Evolutionary conservation across 2,888 invertebrate genomes (phyloP).

Genomic region (Venusia cambrica): DNA sequence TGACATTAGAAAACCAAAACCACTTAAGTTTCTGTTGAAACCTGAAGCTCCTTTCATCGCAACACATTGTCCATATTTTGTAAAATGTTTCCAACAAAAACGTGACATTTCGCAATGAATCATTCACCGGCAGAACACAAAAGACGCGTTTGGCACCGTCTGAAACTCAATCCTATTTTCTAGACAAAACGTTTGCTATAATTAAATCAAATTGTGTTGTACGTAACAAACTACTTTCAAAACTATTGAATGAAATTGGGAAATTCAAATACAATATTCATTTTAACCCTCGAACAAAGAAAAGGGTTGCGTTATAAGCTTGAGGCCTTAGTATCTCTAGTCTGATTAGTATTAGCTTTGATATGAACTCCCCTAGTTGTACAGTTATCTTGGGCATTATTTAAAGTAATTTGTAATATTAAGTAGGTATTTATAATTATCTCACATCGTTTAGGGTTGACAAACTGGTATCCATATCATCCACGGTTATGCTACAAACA

Average conservation of each 20-base stretch:
- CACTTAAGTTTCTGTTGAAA: slow-evolving; percentile 24
- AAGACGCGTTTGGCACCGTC: slow-evolving; percentile 62
- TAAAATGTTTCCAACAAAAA: slow-evolving; percentile 39
- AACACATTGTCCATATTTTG: slow-evolving; percentile 23
- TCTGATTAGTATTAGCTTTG: too few species aligned
- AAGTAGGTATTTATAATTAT: too few species aligned
- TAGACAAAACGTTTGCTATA: slow-evolving; percentile 68
- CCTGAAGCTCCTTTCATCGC: slow-evolving; percentile 23
- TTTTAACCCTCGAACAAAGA: too few species aligned
- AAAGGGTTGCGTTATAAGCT: too few species aligned
- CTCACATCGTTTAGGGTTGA: too few species aligned
- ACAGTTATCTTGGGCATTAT: too few species aligned
- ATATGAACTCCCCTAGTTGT: too few species aligned
- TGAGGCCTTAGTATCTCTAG: too few species aligned
- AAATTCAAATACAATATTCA: slow-evolving; percentile 20
- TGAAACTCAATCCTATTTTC: slow-evolving; percentile 49
- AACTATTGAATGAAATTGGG: slow-evolving; percentile 32
- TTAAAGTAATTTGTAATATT: too few species aligned
- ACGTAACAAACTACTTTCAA: slow-evolving; percentile 32
- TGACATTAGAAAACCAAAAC: too few species aligned
- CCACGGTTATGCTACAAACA: too few species aligned
- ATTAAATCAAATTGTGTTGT: slow-evolving; percentile 62
- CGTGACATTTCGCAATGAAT: slow-evolving; percentile 46
- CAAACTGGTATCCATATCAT: too few species aligned
- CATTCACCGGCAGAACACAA: slow-evolving; percentile 52